Percentiles rank a stretch among this genome's conserved stretches.
phyloP scores from a whole-genome alignment of 2,113 vertebrate species.

The Callipepla squamata region DNA sequence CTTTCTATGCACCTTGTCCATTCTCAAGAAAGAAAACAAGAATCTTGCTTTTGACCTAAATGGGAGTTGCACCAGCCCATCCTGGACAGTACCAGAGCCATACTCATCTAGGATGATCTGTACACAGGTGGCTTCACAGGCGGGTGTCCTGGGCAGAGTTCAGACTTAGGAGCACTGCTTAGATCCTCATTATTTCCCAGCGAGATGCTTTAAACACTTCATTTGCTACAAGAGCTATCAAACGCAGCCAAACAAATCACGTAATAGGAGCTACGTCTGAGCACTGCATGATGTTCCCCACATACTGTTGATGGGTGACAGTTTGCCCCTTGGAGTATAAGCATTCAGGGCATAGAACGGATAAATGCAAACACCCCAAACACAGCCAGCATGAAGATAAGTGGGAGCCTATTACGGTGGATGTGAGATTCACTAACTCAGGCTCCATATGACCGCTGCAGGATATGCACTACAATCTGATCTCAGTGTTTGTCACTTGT shows the following conservation, averaged over 20 bases:
- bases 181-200: not conserved
- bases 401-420: not conserved
- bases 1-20: not conserved
- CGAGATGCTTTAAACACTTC: not conserved
- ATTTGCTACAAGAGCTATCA: not conserved
- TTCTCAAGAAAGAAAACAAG: not conserved
- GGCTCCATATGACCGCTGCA: conserved; percentile 52
- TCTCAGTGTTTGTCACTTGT: conserved; percentile 69
- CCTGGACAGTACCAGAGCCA: not conserved
- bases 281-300: not conserved
- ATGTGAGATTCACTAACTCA: not conserved
- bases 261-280: not conserved
- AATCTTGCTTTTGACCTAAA: not conserved
- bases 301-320: not conserved
- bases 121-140: not conserved
- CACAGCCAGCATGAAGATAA: not conserved
- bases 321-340: not conserved
- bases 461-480: conserved; percentile 43
- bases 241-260: not conserved
- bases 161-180: not conserved
- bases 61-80: not conserved
- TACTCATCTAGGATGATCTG: not conserved
- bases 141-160: not conserved
- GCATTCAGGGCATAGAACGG: not conserved
- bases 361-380: not conserved